These are phyloP conservation scores for Protophormia terraenovae DNA, from an alignment of 2,888 invertebrate species.

Conservation along the genomic window DNA sequence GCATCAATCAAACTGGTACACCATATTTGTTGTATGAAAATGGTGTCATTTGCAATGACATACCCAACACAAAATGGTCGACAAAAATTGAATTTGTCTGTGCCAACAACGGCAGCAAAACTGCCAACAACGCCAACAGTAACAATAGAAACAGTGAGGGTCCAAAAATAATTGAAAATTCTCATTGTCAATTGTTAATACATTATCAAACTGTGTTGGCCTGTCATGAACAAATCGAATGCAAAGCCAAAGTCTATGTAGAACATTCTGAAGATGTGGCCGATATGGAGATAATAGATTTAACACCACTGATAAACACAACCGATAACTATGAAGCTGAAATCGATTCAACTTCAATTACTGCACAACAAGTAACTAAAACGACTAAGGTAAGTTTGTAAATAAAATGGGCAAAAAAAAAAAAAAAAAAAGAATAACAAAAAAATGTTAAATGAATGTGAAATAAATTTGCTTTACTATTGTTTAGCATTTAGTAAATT, in stretches of 20 bases:
- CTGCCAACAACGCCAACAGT: constrained; percentile 64
- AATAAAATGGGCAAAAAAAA: not conserved
- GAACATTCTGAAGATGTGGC: constrained; percentile 73
- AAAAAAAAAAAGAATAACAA: not conserved
- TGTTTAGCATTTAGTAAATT: not conserved
- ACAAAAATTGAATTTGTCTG: constrained; percentile 82
- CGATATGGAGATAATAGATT: constrained; percentile 75
- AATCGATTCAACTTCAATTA: constrained; percentile 74
- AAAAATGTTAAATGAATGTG: not conserved
- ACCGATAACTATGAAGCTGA: constrained; percentile 79
- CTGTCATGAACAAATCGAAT: constrained; percentile 79
- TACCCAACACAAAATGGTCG: constrained; percentile 73
- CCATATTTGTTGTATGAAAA: constrained; percentile 79
- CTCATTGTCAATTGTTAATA: constrained; percentile 80
- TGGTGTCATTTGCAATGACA: constrained; percentile 75
- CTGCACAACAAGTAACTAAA: constrained; percentile 74
- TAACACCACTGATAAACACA: constrained; percentile 80
- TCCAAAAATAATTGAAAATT: constrained; percentile 80
- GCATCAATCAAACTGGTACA: constrained; percentile 79
- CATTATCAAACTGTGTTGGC: constrained; percentile 80
- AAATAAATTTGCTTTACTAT: not conserved
- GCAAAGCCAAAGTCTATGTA: constrained; percentile 75
- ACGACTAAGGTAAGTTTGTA: constrained; percentile 76
- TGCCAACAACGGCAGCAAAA: constrained; percentile 70
- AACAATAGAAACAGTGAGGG: constrained; percentile 21